phyloP scores from a whole-genome alignment of 2,113 vertebrate genomes.

The Vanacampus margaritifer region DNA sequence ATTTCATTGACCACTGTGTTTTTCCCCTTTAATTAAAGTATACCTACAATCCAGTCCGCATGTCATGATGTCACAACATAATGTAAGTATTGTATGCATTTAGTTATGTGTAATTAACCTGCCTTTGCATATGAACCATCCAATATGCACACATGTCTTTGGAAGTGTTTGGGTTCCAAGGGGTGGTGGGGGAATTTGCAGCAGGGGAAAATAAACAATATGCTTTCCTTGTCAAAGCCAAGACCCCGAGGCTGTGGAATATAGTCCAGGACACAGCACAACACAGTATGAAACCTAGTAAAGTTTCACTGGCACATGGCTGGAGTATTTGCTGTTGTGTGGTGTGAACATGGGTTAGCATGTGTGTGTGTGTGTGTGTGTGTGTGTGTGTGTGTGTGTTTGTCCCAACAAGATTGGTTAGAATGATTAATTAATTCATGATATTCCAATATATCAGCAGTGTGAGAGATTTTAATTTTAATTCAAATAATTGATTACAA shows the following conservation, averaged over 20 bases:
- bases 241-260: conserved; percentile 55
- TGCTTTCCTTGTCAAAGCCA: conserved; percentile 62
- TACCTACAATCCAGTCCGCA: neutral
- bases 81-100: neutral
- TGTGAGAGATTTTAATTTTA: neutral
- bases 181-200: conserved; percentile 19
- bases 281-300: conserved; percentile 47
- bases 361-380: neutral
- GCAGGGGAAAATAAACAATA: conserved; percentile 65
- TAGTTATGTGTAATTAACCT: neutral
- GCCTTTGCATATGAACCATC: conserved; percentile 8
- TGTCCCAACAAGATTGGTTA: neutral
- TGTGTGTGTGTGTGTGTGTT: neutral
- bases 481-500: neutral
- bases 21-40: neutral
- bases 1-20: neutral
- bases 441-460: neutral
- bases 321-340: conserved; percentile 30
- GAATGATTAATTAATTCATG: neutral
- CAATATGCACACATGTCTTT: conserved; percentile 22
- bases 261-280: conserved; percentile 51
- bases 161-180: neutral
- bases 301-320: conserved; percentile 37
- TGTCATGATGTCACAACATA: neutral
- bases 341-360: neutral